phyloP scores from a whole-genome alignment of 92 coral and sea anemone genomes.

The Paramuricea clavata region DNA sequence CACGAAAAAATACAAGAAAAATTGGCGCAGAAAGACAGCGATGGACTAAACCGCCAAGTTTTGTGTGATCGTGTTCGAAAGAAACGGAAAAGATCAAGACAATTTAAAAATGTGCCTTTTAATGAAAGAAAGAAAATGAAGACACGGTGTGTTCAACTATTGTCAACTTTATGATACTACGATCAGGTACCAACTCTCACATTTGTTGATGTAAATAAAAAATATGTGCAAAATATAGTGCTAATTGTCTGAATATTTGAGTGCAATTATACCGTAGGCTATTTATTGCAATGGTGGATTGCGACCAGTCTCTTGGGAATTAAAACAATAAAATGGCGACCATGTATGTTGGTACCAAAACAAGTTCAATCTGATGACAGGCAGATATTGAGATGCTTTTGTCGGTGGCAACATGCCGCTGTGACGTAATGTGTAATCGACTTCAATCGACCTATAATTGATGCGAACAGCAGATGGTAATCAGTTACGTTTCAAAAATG shows the following conservation, averaged over 20 bases:
- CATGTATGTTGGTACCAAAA: no score
- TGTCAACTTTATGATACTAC: neutral
- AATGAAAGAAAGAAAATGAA: slow-evolving; percentile 44
- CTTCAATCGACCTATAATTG: no score
- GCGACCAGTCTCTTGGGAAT: no score
- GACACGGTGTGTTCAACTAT: slow-evolving; percentile 22
- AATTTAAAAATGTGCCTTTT: slow-evolving; percentile 49
- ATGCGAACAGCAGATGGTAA: no score
- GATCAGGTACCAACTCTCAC: no score
- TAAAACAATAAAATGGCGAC: no score
- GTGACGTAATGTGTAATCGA: no score
- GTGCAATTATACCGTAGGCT: neutral
- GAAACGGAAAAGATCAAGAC: slow-evolving; percentile 56
- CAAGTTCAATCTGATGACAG: no score
- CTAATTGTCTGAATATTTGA: neutral
- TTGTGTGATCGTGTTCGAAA: neutral
- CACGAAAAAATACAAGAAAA: neutral
- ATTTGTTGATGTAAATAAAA: neutral
- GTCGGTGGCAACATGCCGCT: no score
- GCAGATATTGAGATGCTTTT: no score
- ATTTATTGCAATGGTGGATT: no score
- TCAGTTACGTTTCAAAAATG: no score
- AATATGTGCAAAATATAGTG: neutral
- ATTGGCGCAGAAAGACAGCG: neutral
- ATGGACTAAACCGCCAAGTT: neutral